Evolutionary conservation across 2,113 vertebrate species (phyloP), one percentile per base, ranked within the genome.

Genomic region (Mirza zaza): DNA sequence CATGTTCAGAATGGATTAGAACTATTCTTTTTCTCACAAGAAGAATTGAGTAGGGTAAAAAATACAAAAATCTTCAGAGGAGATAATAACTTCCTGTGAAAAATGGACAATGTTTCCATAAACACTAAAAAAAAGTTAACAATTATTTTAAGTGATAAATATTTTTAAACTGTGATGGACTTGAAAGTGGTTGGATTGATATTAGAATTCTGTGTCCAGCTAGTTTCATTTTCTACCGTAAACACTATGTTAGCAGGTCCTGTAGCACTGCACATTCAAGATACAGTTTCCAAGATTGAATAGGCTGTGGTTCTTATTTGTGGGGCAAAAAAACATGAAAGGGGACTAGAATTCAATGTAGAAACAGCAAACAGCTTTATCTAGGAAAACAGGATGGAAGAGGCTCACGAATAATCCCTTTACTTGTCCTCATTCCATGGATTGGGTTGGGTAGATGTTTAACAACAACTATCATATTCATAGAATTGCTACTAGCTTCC

Each of bases 351-450:
- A 34, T 14, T 32, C 34, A 5, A 5, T 6, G 55, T 1, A 71
- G 34, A 77, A 65, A 65, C 8, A 86, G 27, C 4, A 77, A 12
- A n/a, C 17, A 75, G 6, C 2, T 15, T 83, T 17, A 15, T 9
- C n/a, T 27, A 32, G 32, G 23, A 59, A 65, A 52, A 55, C 18
- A 1, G 2, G 6, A 20, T 4, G 21, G 36, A 75, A 1, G 1
- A n/a, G 3, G 8, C 17, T 84, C 18, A 76, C 11, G 0, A 15
- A 12, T 5, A 61, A 25, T 61, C 18, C 39, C 9, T 20, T 57
- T 15, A 23, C 45, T 2, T 21, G 8, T 13, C 3, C 7, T 34
- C 2, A 67, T 9, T 36, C 20, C 1, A 15, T 59, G 13, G 6
- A 81, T 65, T 25, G 25, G 25, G 59, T 76, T 11, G 55, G 6